Evolutionary conservation across 2,113 vertebrate genomes (phyloP), one percentile per base, ranked within the genome.

Genomic region (Parus major): DNA sequence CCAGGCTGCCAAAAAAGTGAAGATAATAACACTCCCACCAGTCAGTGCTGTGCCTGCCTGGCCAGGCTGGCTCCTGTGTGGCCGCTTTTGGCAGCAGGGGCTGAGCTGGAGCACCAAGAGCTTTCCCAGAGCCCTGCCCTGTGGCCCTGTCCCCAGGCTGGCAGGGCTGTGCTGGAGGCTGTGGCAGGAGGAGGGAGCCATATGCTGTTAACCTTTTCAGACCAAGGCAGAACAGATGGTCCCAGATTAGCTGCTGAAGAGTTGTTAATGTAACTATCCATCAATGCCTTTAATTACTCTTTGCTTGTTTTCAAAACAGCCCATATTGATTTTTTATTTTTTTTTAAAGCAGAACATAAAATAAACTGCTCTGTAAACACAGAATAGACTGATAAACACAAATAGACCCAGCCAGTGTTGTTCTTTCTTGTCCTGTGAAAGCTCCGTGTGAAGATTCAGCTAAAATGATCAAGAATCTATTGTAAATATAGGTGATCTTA

Each of bases 271-370:
- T 18, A 93, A 76, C 82, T 36, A 82, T 85, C 93, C 86, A 89
- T 95, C 92, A 94, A 31, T 82, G 92, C 73, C 63, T 81, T 91
- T 88, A 90, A 91, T 94, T 85, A 71, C 87, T 60, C 27, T 65
- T 79, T 91, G 61, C 82, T 71, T 91, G 78, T 93, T 94, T 91
- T 90, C 92, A 76, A 85, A 94, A 88, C 57, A 76, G 82, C 31
- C 44, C 41, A 12, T 61, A 68, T 41, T 91, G 90, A 69, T 82
- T 82, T 78, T 50, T 55, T 41, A n/a, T 47, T 50, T 31, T 53
- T 31, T 71, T 85, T 79, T 16, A 4, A 73, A 88, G 63, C 14
- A 47, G 77, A 87, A 35, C 46, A 35, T 77, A 65, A 93, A 92
- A 84, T 66, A 84, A 77, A 44, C 69, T 61, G 55, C 44, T 81